Conservation (phyloP, 2,113 vertebrate species). For the Hydrochoerus hydrochaeris region DNA sequence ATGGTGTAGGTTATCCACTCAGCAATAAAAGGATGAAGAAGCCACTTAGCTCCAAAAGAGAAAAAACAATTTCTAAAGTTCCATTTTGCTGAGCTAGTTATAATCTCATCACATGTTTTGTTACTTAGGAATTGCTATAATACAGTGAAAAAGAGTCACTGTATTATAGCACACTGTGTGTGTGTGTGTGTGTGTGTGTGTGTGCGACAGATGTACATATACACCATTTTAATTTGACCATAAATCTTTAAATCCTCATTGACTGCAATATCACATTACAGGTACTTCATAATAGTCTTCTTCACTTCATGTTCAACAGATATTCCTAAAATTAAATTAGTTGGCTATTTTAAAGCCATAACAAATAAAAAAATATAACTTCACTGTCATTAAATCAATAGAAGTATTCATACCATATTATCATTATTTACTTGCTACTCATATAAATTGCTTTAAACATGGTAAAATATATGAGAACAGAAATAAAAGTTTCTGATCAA, state of each 20-base stretch:
- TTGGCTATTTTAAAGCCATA: not conserved
- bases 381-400: not conserved
- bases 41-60: not conserved
- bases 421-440: not conserved
- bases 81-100: not conserved
- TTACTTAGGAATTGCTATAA: not conserved
- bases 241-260: not conserved
- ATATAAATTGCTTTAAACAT: not conserved
- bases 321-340: slow-evolving; percentile 23
- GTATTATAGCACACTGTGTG: too few relatives aligned
- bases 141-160: not conserved
- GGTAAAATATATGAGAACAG: not conserved
- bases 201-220: not conserved
- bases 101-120: not conserved
- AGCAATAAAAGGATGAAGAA: not conserved
- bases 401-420: not conserved
- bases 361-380: not conserved
- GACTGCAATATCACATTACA: not conserved
- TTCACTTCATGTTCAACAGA: not conserved
- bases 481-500: not conserved
- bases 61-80: not conserved
- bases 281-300: slow-evolving; percentile 9
- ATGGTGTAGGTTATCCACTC: not conserved
- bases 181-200: not conserved
- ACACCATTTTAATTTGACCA: not conserved